Percentiles rank a stretch among this genome's conserved stretches.
Evolutionary conservation across 1,140 invertebrate species (phyloP).

Genomic region (Adelges cooleyi): DNA sequence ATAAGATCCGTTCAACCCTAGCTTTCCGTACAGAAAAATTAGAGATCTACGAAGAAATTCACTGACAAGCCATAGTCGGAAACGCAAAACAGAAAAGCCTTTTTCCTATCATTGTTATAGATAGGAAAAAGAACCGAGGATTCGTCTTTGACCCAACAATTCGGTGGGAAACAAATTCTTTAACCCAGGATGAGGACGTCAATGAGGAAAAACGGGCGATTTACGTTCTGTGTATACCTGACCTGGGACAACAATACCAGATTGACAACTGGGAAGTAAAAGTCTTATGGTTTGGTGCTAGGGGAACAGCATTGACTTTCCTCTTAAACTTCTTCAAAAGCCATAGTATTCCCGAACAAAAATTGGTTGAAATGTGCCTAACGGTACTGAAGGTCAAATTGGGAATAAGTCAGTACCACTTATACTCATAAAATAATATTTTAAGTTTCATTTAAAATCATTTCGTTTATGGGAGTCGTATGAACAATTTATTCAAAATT

Average conservation of each 20-base stretch:
- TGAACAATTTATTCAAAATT: too few species aligned
- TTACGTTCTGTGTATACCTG: not conserved
- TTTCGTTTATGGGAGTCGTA: too few species aligned
- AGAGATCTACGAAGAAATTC: not conserved
- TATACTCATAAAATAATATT: too few species aligned
- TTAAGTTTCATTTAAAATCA: too few species aligned
- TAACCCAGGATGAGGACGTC: not conserved
- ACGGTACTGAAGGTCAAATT: too few species aligned
- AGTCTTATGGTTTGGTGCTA: not conserved
- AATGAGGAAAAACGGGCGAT: not conserved
- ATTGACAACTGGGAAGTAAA: not conserved
- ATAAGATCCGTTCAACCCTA: not conserved
- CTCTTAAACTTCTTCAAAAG: not conserved
- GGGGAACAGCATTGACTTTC: not conserved
- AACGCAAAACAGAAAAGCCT: not conserved
- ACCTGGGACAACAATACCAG: not conserved
- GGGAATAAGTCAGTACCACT: too few species aligned
- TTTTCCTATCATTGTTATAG: not conserved
- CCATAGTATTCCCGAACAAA: not conserved
- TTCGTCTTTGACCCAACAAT: not conserved
- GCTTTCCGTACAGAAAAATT: not conserved
- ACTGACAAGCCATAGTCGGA: not conserved
- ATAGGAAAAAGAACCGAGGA: not conserved
- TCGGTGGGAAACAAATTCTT: not conserved
- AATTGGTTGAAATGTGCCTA: not conserved